A percentile compares a stretch with the other conserved stretches of the same genome.
These are phyloP conservation scores for Gulo gulo DNA, from an alignment of 2,113 vertebrate species.

Conservation along the genomic window DNA sequence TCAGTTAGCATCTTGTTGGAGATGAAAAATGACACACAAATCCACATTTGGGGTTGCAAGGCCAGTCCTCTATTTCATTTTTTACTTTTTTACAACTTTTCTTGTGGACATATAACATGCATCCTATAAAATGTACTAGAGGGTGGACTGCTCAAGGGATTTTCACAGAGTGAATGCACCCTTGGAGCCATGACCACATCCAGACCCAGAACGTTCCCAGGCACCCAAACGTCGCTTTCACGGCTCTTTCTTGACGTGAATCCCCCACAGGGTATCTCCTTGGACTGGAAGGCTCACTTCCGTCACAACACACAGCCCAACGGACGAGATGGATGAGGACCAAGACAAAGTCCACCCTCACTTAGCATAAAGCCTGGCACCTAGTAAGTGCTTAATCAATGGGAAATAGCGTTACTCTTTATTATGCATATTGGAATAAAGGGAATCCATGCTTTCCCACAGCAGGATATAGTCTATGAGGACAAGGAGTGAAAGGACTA, in stretches of 20 bases:
- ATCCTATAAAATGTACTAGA: not conserved
- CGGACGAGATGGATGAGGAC: not conserved
- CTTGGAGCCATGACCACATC: accelerated
- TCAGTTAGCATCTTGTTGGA: not conserved
- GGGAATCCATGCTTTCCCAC: not conserved
- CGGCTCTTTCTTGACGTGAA: too few species aligned
- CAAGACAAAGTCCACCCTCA: not conserved
- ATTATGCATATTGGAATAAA: not conserved
- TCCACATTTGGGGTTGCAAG: not conserved
- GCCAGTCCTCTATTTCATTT: not conserved
- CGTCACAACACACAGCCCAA: not conserved
- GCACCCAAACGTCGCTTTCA: not conserved
- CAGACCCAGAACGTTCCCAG: not conserved
- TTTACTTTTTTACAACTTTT: not conserved
- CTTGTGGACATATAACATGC: not conserved
- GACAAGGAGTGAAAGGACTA: too few species aligned
- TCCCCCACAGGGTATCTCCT: not conserved
- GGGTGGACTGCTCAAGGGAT: too few species aligned
- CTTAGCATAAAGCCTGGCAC: not conserved
- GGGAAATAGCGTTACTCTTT: not conserved
- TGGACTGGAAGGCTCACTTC: not conserved
- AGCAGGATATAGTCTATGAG: not conserved
- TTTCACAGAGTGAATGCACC: not conserved
- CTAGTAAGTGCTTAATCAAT: not conserved
- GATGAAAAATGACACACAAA: not conserved